Evolutionary conservation across 2,113 vertebrate species (phyloP).

Genomic region (Strix aluco): DNA sequence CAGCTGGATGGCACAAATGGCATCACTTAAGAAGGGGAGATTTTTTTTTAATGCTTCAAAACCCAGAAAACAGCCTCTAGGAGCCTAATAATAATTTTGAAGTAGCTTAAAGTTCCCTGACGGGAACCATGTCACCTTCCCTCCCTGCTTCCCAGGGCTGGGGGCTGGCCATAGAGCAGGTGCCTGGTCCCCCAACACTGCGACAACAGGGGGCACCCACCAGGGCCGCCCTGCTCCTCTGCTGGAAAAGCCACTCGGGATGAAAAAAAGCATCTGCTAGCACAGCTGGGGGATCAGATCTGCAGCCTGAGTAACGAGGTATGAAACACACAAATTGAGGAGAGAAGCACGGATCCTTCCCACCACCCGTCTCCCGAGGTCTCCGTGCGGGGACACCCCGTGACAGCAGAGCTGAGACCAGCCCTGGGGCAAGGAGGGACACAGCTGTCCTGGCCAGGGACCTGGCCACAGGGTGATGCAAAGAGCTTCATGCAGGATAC

Average conservation of each 20-base stretch:
- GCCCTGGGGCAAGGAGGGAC: accelerated
- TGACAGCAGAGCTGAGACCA: accelerated
- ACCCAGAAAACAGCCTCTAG: neutral
- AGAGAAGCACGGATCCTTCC: neutral
- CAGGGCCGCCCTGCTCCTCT: neutral
- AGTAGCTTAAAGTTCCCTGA: neutral
- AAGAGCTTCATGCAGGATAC: accelerated
- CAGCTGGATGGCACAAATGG: neutral
- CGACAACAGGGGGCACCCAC: neutral
- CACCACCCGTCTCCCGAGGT: accelerated
- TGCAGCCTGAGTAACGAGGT: accelerated
- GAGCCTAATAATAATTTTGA: neutral
- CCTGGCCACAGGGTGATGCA: neutral
- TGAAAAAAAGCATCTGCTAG: neutral
- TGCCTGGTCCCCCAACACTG: accelerated
- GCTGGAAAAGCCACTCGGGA: neutral
- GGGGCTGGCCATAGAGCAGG: neutral
- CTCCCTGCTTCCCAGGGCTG: neutral
- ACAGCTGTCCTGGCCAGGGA: neutral
- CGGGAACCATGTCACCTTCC: accelerated
- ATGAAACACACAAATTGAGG: accelerated
- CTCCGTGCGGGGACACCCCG: accelerated
- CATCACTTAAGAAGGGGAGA: neutral
- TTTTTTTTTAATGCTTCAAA: neutral
- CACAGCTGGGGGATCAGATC: neutral